Conservation (phyloP, 1,140 invertebrate genomes). For the Pseudobourletiella spinata region DNA sequence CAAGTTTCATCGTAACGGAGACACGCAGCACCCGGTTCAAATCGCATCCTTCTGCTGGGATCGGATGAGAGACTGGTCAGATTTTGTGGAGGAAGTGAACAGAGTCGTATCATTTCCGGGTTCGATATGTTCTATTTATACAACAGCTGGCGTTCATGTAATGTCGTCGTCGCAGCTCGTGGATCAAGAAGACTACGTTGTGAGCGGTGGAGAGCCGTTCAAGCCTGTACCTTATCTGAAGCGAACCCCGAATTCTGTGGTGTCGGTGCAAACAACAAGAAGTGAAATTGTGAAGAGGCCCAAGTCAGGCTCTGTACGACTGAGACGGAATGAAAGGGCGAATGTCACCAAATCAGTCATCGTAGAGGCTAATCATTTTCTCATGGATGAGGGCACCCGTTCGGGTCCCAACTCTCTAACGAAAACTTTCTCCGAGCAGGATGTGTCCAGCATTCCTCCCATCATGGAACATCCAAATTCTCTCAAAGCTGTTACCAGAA, state of each 20-base stretch:
- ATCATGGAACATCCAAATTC: slow-evolving; percentile 8
- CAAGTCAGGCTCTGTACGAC: background rate
- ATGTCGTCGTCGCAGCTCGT: slow-evolving; percentile 15
- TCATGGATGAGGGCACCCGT: background rate
- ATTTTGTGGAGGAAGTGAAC: slow-evolving; percentile 20
- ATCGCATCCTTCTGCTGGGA: slow-evolving; percentile 10
- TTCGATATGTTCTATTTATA: slow-evolving; percentile 19
- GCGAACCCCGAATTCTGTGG: too few species aligned
- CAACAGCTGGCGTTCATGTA: slow-evolving; percentile 17
- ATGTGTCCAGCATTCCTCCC: slow-evolving; percentile 20
- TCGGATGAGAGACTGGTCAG: slow-evolving; percentile 19
- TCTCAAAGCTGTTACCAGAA: background rate
- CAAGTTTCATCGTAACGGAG: slow-evolving; percentile 32
- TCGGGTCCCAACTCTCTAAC: slow-evolving; percentile 15
- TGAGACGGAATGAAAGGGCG: slow-evolving; percentile 13
- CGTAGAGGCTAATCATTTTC: slow-evolving; percentile 7
- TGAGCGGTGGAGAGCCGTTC: slow-evolving; percentile 20
- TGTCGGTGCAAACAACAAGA: background rate
- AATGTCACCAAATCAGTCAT: slow-evolving; percentile 25
- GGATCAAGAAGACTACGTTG: slow-evolving; percentile 20
- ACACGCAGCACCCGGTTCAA: slow-evolving; percentile 9
- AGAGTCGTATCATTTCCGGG: slow-evolving; percentile 9
- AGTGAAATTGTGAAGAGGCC: slow-evolving; percentile 1
- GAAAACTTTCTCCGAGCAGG: slow-evolving; percentile 34
- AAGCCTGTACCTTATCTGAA: slow-evolving; percentile 14